Percentiles rank a stretch among this genome's conserved stretches.
These are phyloP conservation scores for Sitta europaea DNA, from an alignment of 2,113 vertebrate genomes.

Conservation along the genomic window DNA sequence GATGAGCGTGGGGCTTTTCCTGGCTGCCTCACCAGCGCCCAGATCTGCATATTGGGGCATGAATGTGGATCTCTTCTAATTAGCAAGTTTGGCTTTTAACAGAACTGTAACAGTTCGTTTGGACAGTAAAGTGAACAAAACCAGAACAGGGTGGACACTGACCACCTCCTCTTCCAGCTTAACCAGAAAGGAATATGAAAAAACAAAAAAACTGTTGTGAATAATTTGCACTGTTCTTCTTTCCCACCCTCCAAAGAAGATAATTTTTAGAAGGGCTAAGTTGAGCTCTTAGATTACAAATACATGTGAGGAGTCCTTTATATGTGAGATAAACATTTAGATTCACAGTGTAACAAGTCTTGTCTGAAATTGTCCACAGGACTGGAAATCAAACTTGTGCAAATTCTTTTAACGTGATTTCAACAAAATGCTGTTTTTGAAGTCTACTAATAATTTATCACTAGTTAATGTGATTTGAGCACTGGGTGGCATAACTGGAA, in stretches of 20 bases:
- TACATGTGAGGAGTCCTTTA: not conserved
- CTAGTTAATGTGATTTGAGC: not conserved
- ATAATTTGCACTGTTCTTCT: not conserved
- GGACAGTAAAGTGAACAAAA: not conserved
- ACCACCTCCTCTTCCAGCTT: not conserved
- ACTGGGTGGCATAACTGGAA: not conserved
- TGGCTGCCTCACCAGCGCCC: not conserved
- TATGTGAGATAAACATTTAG: not conserved
- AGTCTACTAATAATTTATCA: not conserved
- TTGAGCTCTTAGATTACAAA: not conserved
- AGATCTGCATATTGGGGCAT: no score
- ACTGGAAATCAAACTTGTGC: not conserved
- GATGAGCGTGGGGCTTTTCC: not conserved
- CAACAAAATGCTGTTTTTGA: not conserved
- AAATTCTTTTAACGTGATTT: not conserved
- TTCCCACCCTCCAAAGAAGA: not conserved
- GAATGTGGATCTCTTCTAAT: not conserved
- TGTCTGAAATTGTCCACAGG: not conserved
- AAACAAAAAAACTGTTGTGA: not conserved
- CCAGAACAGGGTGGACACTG: not conserved
- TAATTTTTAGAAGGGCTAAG: not conserved
- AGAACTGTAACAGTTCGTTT: not conserved
- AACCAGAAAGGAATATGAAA: not conserved
- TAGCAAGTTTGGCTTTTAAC: not conserved
- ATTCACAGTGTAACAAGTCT: not conserved